Conservation (phyloP, 2,888 invertebrate genomes). For the Spodoptera picta region DNA sequence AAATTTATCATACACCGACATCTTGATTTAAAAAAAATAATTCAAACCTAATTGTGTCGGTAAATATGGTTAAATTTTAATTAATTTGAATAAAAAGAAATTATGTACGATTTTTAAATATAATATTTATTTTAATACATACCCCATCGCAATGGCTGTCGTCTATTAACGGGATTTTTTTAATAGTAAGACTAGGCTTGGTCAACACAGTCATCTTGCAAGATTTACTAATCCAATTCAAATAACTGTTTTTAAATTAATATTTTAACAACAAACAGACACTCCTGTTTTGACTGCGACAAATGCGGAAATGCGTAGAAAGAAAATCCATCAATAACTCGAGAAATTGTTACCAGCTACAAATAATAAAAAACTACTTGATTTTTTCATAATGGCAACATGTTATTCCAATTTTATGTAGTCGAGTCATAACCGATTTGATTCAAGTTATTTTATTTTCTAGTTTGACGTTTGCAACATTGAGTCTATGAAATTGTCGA, state of each 20-base stretch:
- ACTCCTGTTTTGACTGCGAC: slow-evolving; percentile 39
- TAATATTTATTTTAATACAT: slow-evolving; percentile 43
- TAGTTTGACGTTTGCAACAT: slow-evolving; percentile 46
- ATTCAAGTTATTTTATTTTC: not conserved
- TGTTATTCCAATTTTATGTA: slow-evolving; percentile 6
- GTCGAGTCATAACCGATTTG: slow-evolving; percentile 12
- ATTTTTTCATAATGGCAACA: slow-evolving; percentile 36
- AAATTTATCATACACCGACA: no score
- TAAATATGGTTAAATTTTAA: no score
- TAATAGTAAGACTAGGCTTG: slow-evolving; percentile 91
- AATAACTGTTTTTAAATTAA: slow-evolving; percentile 32
- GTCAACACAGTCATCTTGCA: slow-evolving; percentile 93
- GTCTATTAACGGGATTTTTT: slow-evolving; percentile 91
- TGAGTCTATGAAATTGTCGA: slow-evolving; percentile 13
- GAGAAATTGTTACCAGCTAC: slow-evolving; percentile 45
- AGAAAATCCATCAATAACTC: slow-evolving; percentile 61
- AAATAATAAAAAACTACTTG: slow-evolving; percentile 23
- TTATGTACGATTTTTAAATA: no score
- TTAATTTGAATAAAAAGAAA: no score
- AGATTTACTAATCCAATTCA: slow-evolving; percentile 11
- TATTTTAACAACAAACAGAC: slow-evolving; percentile 28
- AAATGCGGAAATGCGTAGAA: slow-evolving; percentile 56
- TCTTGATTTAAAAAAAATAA: no score
- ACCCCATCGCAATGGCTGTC: slow-evolving; percentile 76
- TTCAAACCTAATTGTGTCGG: no score